phyloP scores from a whole-genome alignment of 2,888 invertebrate genomes.

The Colostygia pectinataria region DNA sequence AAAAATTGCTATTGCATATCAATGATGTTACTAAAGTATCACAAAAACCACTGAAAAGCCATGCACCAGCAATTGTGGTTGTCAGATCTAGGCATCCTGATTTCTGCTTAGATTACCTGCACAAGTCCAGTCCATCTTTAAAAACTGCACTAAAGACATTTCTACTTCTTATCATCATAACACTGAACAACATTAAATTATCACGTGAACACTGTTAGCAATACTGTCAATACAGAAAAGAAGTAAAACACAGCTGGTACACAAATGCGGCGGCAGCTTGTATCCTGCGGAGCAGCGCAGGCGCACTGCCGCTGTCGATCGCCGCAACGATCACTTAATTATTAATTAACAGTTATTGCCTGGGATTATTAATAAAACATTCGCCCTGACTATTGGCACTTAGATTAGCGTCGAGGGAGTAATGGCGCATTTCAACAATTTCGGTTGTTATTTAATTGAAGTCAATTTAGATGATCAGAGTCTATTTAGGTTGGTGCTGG shows the following conservation, averaged over 20 bases:
- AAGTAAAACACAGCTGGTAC: conserved; percentile 8
- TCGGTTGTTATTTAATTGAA: conserved; percentile 84
- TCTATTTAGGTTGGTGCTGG: conserved; percentile 84
- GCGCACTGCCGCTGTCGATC: conserved; percentile 64
- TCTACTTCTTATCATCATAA: neutral
- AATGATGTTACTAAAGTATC: neutral
- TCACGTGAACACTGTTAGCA: neutral
- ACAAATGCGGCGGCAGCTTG: conserved; percentile 23
- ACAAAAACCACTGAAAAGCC: neutral
- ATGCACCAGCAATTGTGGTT: neutral
- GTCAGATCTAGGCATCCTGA: neutral
- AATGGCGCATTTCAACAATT: conserved; percentile 83
- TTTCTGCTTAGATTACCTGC: neutral
- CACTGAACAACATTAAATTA: neutral
- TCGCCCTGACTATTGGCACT: conserved; percentile 82
- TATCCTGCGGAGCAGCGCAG: conserved; percentile 39
- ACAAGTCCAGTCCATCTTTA: neutral
- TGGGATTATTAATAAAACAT: conserved; percentile 80
- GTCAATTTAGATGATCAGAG: conserved; percentile 84
- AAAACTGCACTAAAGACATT: neutral
- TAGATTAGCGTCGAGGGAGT: conserved; percentile 82
- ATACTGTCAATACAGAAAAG: neutral
- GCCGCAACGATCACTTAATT: conserved; percentile 69
- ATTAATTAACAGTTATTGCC: conserved; percentile 78
- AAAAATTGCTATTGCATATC: conserved; percentile 12